A percentile compares a stretch with the other conserved stretches of the same genome.
These are phyloP conservation scores for Busseola fusca DNA, from an alignment of 2,888 invertebrate species.

Conservation along the genomic window DNA sequence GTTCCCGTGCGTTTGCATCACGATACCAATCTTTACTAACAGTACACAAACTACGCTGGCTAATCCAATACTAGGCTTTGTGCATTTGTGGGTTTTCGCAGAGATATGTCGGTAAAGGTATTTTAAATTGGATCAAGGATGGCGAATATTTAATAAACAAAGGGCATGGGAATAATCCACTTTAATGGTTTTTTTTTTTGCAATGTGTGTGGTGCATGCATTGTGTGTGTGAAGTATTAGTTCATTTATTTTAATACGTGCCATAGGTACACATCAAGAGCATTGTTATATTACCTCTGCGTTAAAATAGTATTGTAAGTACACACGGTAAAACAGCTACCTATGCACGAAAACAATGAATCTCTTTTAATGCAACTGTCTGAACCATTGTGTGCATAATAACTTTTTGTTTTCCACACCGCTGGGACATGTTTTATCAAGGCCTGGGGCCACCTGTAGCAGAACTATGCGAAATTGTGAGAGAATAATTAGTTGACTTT, in stretches of 20 bases:
- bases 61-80: slow-evolving; percentile 85
- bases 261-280: background rate
- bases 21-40: slow-evolving; percentile 78
- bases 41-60: slow-evolving; percentile 71
- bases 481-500: background rate
- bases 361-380: slow-evolving; percentile 18
- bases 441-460: slow-evolving; percentile 12
- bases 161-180: slow-evolving; percentile 50
- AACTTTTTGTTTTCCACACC: slow-evolving; percentile 32
- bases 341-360: slow-evolving; percentile 26
- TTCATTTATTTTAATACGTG: background rate
- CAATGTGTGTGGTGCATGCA: slow-evolving; percentile 12
- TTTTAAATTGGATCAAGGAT: slow-evolving; percentile 80
- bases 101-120: slow-evolving; percentile 73
- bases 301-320: background rate
- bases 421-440: slow-evolving; percentile 19
- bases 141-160: slow-evolving; percentile 71
- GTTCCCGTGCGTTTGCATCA: slow-evolving; percentile 86
- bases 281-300: background rate
- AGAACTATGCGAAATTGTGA: slow-evolving; percentile 1
- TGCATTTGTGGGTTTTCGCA: slow-evolving; percentile 84
- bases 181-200: slow-evolving; percentile 24
- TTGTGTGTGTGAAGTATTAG: background rate
- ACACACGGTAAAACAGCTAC: slow-evolving; percentile 32
- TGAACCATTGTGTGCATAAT: slow-evolving; percentile 33